Evolutionary conservation across 2,797 vertebrate genomes (phyloP).

Genomic region (Sciaenops ocellatus): DNA sequence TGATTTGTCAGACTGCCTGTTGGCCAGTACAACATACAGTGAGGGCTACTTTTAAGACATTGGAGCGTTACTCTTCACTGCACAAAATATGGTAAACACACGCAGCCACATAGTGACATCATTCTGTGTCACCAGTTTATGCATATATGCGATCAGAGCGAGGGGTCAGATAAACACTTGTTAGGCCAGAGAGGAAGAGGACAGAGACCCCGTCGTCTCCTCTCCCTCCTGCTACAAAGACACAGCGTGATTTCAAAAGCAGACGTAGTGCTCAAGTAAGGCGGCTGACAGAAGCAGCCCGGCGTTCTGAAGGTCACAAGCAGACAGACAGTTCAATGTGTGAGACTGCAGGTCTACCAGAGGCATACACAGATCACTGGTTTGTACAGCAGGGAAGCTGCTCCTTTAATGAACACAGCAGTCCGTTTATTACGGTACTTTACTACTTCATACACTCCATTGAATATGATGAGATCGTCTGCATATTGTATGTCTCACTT

Average conservation of each 20-base stretch:
- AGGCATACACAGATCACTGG: conserved; percentile 7
- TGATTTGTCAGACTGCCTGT: neutral
- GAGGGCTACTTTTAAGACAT: conserved; percentile 56
- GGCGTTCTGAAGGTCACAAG: conserved; percentile 12
- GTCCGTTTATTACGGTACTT: neutral
- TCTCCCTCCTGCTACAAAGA: conserved; percentile 12
- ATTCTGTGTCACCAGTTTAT: conserved; percentile 25
- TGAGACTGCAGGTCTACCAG: neutral
- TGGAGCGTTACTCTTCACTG: conserved; percentile 16
- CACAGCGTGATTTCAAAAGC: conserved; percentile 24
- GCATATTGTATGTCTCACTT: neutral
- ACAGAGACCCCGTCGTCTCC: neutral
- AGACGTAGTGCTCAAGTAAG: conserved; percentile 29
- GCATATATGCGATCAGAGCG: conserved; percentile 20
- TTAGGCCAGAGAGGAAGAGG: neutral
- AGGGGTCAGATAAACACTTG: neutral
- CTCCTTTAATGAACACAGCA: neutral
- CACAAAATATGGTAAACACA: conserved; percentile 27
- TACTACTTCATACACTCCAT: no score
- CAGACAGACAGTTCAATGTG: neutral
- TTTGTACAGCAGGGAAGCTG: neutral
- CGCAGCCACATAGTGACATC: conserved; percentile 24
- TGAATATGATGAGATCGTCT: neutral
- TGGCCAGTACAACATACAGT: conserved; percentile 33
- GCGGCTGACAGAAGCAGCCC: conserved; percentile 41